phyloP scores from a whole-genome alignment of 2,888 invertebrate genomes.

The Eupithecia subfuscata region DNA sequence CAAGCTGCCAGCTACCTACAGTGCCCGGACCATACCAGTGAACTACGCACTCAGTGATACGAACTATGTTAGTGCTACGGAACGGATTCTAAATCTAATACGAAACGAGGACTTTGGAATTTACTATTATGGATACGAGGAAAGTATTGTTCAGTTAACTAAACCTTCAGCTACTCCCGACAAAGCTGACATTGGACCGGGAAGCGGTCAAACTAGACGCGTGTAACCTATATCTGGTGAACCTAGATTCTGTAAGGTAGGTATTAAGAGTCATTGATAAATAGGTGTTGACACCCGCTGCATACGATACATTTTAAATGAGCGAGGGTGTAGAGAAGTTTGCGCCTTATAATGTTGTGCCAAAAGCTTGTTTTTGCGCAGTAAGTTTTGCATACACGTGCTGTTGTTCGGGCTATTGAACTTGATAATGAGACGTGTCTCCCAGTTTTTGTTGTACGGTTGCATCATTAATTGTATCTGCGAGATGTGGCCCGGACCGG shows the following conservation, averaged over 20 bases:
- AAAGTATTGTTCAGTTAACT: constrained; percentile 70
- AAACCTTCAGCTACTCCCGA: constrained; percentile 1
- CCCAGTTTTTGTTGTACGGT: constrained; percentile 67
- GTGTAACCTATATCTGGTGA: constrained; percentile 63
- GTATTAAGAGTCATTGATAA: constrained; percentile 72
- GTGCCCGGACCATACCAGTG: constrained; percentile 66
- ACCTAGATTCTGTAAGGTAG: constrained; percentile 59
- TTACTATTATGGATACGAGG: constrained; percentile 79
- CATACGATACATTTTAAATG: constrained; percentile 74
- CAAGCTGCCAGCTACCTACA: constrained; percentile 40
- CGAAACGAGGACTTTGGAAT: constrained; percentile 74
- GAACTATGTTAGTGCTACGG: constrained; percentile 79
- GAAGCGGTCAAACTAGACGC: constrained; percentile 58
- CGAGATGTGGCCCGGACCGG: constrained; percentile 47
- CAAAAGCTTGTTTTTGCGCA: constrained; percentile 73
- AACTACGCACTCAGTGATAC: constrained; percentile 63
- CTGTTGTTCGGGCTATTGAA: constrained; percentile 80
- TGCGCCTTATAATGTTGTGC: constrained; percentile 70
- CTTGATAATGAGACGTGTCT: constrained; percentile 82
- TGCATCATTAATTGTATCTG: constrained; percentile 75
- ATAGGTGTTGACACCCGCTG: constrained; percentile 74
- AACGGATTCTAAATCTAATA: constrained; percentile 68
- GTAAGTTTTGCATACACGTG: constrained; percentile 82
- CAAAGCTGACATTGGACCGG: constrained; percentile 43
- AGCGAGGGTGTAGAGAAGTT: constrained; percentile 59